These are phyloP conservation scores for Macaria liturata DNA, from an alignment of 2,888 invertebrate genomes.

Conservation along the genomic window DNA sequence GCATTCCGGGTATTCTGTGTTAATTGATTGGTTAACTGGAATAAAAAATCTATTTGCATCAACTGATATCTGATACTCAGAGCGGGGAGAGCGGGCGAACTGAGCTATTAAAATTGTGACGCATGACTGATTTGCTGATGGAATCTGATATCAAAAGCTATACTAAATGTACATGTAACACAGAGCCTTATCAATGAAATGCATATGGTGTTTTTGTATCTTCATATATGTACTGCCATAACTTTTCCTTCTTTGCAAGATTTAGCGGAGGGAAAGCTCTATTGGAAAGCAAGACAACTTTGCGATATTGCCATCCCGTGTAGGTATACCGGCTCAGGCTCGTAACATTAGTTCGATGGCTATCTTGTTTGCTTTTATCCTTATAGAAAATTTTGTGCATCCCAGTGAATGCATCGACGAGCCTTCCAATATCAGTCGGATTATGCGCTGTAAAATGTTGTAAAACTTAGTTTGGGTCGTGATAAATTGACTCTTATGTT, in stretches of 20 bases:
- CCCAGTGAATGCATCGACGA: slow-evolving; percentile 77
- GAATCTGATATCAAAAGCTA: too few relatives aligned
- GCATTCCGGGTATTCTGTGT: slow-evolving; percentile 34
- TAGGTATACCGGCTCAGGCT: slow-evolving; percentile 34
- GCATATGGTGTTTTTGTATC: too few relatives aligned
- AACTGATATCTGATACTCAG: not conserved
- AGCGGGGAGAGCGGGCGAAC: too few relatives aligned
- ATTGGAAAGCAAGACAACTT: slow-evolving; percentile 9
- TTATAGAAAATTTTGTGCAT: slow-evolving; percentile 83
- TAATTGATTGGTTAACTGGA: slow-evolving; percentile 14
- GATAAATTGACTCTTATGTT: slow-evolving; percentile 50
- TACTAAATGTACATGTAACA: too few relatives aligned
- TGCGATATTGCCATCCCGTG: slow-evolving; percentile 10
- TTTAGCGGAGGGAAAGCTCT: not conserved
- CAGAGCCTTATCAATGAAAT: too few relatives aligned
- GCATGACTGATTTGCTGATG: too few relatives aligned
- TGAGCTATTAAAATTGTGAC: too few relatives aligned
- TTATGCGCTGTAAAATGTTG: slow-evolving; percentile 73
- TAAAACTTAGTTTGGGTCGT: slow-evolving; percentile 50
- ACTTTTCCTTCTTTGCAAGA: not conserved
- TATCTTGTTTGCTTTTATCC: slow-evolving; percentile 83
- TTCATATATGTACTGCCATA: too few relatives aligned
- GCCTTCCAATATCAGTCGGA: slow-evolving; percentile 81
- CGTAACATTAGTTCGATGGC: slow-evolving; percentile 72
- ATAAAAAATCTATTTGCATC: not conserved